These are phyloP conservation scores for Rutpela maculata DNA, from an alignment of 2,888 invertebrate genomes.

Conservation along the genomic window DNA sequence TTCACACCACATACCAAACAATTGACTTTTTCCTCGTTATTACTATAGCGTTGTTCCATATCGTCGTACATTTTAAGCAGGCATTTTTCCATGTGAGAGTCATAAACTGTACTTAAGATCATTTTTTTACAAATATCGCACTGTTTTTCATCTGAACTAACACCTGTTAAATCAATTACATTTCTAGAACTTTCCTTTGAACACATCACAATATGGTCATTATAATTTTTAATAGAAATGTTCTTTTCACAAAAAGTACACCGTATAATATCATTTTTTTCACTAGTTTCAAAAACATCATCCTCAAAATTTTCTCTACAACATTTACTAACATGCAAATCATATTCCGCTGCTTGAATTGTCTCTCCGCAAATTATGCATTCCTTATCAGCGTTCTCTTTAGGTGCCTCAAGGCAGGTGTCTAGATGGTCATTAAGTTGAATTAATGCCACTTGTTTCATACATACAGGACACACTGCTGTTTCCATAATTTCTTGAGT, in stretches of 20 bases:
- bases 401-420: constrained; percentile 55
- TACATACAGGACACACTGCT: constrained; percentile 72
- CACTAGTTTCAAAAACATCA: constrained; percentile 40
- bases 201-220: constrained; percentile 6
- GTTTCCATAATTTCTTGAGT: constrained; percentile 25
- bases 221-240: neutral
- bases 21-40: constrained; percentile 50
- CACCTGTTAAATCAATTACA: constrained; percentile 41
- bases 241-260: constrained; percentile 21
- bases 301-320: constrained; percentile 52
- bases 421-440: constrained; percentile 70
- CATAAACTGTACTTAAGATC: constrained; percentile 70
- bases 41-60: constrained; percentile 68
- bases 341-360: constrained; percentile 48
- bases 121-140: constrained; percentile 76
- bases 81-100: constrained; percentile 74
- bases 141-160: constrained; percentile 54
- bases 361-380: constrained; percentile 55
- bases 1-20: constrained; percentile 73
- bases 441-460: constrained; percentile 56
- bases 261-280: constrained; percentile 5
- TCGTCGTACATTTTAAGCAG: constrained; percentile 74
- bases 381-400: constrained; percentile 43
- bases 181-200: constrained; percentile 16
- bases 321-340: constrained; percentile 55